Percentiles rank a stretch among this genome's conserved stretches.
phyloP scores from a whole-genome alignment of 2,888 invertebrate species.

The Limnephilus marmoratus region DNA sequence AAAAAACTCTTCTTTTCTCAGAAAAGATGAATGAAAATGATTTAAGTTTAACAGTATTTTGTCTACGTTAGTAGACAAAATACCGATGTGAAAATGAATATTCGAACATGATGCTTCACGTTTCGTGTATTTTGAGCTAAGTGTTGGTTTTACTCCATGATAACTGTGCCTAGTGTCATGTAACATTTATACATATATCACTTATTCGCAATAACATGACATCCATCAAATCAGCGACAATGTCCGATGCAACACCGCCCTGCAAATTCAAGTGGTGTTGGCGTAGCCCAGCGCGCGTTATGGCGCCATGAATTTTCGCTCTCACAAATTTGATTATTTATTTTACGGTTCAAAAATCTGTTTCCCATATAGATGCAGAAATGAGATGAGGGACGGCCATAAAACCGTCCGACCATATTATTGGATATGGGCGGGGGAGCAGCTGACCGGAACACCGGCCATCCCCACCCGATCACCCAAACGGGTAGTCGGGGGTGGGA shows the following conservation, averaged over 20 bases:
- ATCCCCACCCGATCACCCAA: not conserved
- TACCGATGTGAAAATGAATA: not conserved
- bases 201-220: not conserved
- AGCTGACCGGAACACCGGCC: constrained; percentile 36
- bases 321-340: constrained; percentile 65
- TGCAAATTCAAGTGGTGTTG: not conserved
- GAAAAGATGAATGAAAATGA: too few species aligned
- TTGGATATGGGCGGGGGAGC: constrained; percentile 58
- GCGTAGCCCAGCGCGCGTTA: not conserved
- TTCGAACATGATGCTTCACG: too few species aligned
- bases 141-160: too few species aligned
- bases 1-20: too few species aligned
- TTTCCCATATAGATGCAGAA: constrained; percentile 64
- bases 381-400: constrained; percentile 64
- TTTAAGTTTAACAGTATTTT: not conserved
- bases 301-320: constrained; percentile 19
- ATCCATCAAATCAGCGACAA: not conserved
- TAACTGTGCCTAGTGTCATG: too few species aligned
- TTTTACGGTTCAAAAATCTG: constrained; percentile 66
- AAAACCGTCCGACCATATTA: constrained; percentile 65
- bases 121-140: too few species aligned
- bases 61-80: too few species aligned
- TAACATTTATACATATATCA: not conserved
- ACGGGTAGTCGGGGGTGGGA: not conserved
- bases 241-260: not conserved